These are phyloP conservation scores for Dasysyrphus albostriatus DNA, from an alignment of 2,888 invertebrate genomes.

Conservation along the genomic window DNA sequence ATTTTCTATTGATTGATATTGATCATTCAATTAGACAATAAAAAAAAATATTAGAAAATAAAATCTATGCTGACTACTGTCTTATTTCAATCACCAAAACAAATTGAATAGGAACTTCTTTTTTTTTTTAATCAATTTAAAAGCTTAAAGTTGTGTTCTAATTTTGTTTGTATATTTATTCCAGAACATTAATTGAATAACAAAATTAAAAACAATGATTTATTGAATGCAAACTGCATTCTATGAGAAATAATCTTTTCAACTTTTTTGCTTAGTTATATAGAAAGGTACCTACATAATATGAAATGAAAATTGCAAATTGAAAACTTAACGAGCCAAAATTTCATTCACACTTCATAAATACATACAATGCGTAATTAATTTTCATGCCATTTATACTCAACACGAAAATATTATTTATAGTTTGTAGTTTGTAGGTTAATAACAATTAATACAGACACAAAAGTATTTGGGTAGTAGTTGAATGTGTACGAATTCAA, in stretches of 20 bases:
- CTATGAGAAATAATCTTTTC: not conserved
- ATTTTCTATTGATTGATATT: constrained; percentile 25
- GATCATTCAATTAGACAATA: constrained; percentile 31
- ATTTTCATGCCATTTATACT: constrained; percentile 63
- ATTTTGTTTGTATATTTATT: not conserved
- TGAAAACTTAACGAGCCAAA: constrained; percentile 51
- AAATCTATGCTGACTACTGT: not conserved
- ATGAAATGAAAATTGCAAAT: constrained; percentile 30
- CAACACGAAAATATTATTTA: constrained; percentile 46
- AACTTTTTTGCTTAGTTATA: not conserved
- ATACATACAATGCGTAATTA: constrained; percentile 68
- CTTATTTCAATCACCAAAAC: not conserved
- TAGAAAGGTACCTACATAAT: not conserved
- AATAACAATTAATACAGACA: constrained; percentile 19
- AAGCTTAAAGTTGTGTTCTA: not conserved
- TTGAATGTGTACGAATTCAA: constrained; percentile 39
- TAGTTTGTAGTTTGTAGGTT: constrained; percentile 50
- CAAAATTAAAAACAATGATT: not conserved
- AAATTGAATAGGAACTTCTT: not conserved
- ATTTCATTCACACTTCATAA: constrained; percentile 52
- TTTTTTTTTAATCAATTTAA: not conserved
- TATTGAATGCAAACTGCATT: not conserved
- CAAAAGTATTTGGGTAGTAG: not conserved
- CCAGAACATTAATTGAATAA: not conserved
- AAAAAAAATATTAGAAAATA: not conserved